Base-by-base conservation (phyloP, 2,888 invertebrate species). In the Chrysolina haemoptera region DNA sequence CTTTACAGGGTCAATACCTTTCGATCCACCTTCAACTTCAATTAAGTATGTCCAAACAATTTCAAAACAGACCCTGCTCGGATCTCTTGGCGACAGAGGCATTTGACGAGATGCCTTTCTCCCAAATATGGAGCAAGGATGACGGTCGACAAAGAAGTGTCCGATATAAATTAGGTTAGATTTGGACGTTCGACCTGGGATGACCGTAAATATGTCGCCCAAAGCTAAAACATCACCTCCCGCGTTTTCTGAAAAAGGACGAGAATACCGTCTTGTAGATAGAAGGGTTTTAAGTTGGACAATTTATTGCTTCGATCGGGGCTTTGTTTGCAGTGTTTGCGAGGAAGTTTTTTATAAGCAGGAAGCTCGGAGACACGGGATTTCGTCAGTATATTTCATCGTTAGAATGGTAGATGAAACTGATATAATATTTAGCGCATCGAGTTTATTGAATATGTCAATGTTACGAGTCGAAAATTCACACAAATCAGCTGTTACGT, bases 171-270 rank as follows among this genome's bases (percentile, higher is more conserved):
- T 86, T 86, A 85, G 84, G 83, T 83, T 84, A 85, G 82, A 83
- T 85, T 84, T 81, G 83, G 84, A 85, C 84, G 82, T 83, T 78
- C 82, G 82, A 80, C 76, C 78, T 81, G 75, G 84, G 82, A 83
- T 83, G 84, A 84, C 85, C 85, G 85, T 86, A 86, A 86, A 86
- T 86, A 85, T 85, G 84, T 85, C 85, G 82, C 84, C 83, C 75
- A 79, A 80, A 84, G 84, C 84, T 82, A 82, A 79, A 79, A 77
- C 81, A 82, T 80, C 83, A 79, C 82, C 81, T 82, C 78, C 78
- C 65, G 79, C 79, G 77, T 80, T 78, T 80, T 75, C 76, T 78
- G 74, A 70, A 72, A 79, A 81, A 79, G 79, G 74, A 73, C 79
- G 82, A 78, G 79, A 80, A 81, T 76, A 78, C 79, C 76, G 75